These are phyloP conservation scores for Conger conger DNA, from an alignment of 2,113 vertebrate species.

Conservation along the genomic window DNA sequence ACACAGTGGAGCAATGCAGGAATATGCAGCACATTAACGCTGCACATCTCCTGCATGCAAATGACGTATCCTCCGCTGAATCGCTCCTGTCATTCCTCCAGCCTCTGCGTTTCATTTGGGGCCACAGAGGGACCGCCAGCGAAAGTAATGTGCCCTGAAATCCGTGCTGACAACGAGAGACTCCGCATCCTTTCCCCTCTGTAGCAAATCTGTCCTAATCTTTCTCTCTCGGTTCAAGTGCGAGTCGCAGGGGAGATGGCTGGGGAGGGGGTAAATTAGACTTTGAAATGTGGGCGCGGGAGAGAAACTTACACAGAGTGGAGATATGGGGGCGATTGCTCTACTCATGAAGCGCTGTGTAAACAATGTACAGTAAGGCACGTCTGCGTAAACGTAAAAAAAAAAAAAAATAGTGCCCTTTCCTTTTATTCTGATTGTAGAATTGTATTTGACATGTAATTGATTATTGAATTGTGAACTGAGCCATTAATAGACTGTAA, in stretches of 20 bases:
- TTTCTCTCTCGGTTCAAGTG: no score
- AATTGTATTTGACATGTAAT: background rate
- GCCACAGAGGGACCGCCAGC: constrained; percentile 1
- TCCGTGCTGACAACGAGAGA: constrained; percentile 8
- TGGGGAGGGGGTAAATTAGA: background rate
- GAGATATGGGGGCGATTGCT: background rate
- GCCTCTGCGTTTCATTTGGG: constrained; percentile 11
- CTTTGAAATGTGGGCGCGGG: background rate
- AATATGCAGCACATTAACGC: background rate
- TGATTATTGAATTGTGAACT: constrained; percentile 7
- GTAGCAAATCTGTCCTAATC: background rate
- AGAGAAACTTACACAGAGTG: background rate
- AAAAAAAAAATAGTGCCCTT: no score
- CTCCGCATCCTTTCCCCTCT: background rate
- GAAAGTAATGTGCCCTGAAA: constrained; percentile 18
- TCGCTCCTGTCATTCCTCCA: background rate
- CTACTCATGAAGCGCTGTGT: background rate
- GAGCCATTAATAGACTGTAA: background rate
- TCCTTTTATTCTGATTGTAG: background rate
- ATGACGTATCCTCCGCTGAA: background rate
- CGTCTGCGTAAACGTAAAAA: background rate
- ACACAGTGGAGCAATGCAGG: background rate
- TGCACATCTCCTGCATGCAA: background rate
- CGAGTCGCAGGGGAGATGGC: background rate
- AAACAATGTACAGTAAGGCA: background rate